Conservation (phyloP, 2,888 invertebrate genomes). For the Pollenia labialis region DNA sequence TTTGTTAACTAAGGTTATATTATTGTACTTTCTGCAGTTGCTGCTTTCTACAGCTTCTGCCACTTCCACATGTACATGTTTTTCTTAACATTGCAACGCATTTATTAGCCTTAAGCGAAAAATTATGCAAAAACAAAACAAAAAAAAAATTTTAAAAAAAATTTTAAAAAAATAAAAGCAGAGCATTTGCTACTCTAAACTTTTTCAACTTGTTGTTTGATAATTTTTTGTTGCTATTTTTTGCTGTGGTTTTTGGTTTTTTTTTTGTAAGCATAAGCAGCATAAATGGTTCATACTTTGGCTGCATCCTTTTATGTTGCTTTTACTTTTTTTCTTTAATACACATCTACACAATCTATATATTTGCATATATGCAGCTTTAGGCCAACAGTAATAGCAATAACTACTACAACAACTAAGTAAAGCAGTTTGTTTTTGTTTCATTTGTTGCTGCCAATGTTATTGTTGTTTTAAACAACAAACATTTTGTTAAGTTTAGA, state of each 20-base stretch:
- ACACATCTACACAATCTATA: constrained; percentile 29
- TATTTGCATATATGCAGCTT: constrained; percentile 73
- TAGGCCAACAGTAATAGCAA: constrained; percentile 67
- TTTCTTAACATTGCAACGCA: constrained; percentile 67
- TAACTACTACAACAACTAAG: constrained; percentile 60
- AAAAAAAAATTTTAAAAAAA: constrained; percentile 4
- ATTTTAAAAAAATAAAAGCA: constrained; percentile 38
- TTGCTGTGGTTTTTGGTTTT: constrained; percentile 37
- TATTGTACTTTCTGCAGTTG: constrained; percentile 30
- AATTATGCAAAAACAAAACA: constrained; percentile 72
- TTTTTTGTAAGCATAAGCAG: constrained; percentile 40
- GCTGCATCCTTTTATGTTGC: constrained; percentile 53
- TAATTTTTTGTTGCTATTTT: constrained; percentile 27
- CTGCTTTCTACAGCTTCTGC: constrained; percentile 19
- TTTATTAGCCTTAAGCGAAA: constrained; percentile 74
- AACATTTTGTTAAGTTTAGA: constrained; percentile 71
- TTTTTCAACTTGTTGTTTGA: constrained; percentile 73
- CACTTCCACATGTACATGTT: not conserved
- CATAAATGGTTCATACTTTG: constrained; percentile 47
- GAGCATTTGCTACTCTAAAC: constrained; percentile 70
- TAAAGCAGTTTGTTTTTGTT: constrained; percentile 38
- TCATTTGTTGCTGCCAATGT: constrained; percentile 2
- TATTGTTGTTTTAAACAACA: constrained; percentile 46
- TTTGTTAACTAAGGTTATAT: constrained; percentile 40
- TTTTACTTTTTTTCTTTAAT: constrained; percentile 30